These are phyloP conservation scores for Globia sparganii DNA, from an alignment of 2,888 invertebrate species.

Conservation along the genomic window DNA sequence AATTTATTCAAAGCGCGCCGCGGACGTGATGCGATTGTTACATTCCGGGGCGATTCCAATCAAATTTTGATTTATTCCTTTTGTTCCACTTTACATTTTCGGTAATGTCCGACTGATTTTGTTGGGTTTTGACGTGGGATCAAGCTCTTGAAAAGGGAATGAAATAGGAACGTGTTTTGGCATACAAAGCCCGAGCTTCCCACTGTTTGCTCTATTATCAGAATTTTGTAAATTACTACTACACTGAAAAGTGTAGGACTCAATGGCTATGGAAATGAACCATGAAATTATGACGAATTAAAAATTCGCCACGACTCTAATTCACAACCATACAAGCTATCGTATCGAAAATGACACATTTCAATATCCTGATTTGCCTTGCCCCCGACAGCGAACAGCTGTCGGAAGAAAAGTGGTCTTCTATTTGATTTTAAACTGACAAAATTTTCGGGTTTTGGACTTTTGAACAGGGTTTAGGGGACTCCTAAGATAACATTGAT, in stretches of 20 bases:
- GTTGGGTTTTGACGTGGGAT: constrained; percentile 66
- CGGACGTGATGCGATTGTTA: constrained; percentile 82
- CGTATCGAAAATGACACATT: too few species aligned
- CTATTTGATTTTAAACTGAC: too few species aligned
- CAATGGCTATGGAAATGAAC: neutral
- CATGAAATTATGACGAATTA: too few species aligned
- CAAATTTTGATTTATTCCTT: constrained; percentile 83
- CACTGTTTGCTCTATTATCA: constrained; percentile 14
- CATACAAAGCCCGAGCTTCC: constrained; percentile 3
- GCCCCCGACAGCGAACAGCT: too few species aligned
- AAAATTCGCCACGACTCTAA: too few species aligned
- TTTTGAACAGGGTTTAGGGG: too few species aligned
- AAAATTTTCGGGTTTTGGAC: too few species aligned
- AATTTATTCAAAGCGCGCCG: constrained; percentile 81
- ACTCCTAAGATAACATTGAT: too few species aligned
- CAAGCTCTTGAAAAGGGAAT: constrained; percentile 42
- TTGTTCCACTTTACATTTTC: constrained; percentile 74
- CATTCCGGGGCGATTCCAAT: constrained; percentile 78
- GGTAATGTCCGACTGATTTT: constrained; percentile 71
- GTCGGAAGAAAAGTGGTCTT: too few species aligned
- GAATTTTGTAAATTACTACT: neutral
- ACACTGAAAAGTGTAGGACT: neutral
- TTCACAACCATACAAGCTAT: too few species aligned
- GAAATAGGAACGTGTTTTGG: constrained; percentile 26
- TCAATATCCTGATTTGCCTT: too few species aligned